Evolutionary conservation across 2,797 vertebrate genomes (phyloP), one percentile per base, ranked within the genome.

Genomic region (Sebastiscus tertius): DNA sequence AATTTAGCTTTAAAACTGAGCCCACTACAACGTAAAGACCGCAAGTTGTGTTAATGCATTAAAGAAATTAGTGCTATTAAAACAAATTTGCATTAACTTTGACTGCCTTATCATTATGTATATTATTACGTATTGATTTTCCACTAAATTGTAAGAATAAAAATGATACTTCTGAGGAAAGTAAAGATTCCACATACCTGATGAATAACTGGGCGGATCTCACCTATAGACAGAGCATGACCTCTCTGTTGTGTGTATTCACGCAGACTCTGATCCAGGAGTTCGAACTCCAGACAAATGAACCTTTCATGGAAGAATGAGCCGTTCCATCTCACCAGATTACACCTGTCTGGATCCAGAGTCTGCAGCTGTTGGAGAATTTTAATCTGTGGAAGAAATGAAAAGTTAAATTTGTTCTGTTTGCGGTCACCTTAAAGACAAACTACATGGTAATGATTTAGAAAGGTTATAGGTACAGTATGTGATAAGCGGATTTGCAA

Each of bases 271-370:
- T 61, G 65, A 56, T 77, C 65, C 18, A 69, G 16, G 4, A 69
- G 64, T 39, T 76, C 55, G 7, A 77, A 77, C 39, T 68, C 5
- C 55, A 76, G 5, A 67, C 64, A 76, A 24, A 77, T 34, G 3
- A 60, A n/a, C n/a, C 4, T n/a, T 14, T 60, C 11, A 46, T 77
- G 75, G 55, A 34, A n/a, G 39, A 77, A 61, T 0, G 26, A 52
- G 58, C 42, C 58, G 4, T 34, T 10, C 65, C 75, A 77, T 22
- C 18, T 61, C 12, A 77, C 75, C 0, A 62, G 22, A 60, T 29
- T 20, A 16, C 31, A 62, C 16, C n/a, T 27, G 18, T 54, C 56
- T 8, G 29, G 12, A 54, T 77, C 31, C 65, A 62, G 29, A 55
- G 11, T 12, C 27, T 60, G 27, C 14, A 75, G 73, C 36, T 66